A percentile compares a stretch with the other conserved stretches of the same genome.
Evolutionary conservation across 2,113 vertebrate genomes (phyloP).

Genomic region (Salvelinus namaycush): DNA sequence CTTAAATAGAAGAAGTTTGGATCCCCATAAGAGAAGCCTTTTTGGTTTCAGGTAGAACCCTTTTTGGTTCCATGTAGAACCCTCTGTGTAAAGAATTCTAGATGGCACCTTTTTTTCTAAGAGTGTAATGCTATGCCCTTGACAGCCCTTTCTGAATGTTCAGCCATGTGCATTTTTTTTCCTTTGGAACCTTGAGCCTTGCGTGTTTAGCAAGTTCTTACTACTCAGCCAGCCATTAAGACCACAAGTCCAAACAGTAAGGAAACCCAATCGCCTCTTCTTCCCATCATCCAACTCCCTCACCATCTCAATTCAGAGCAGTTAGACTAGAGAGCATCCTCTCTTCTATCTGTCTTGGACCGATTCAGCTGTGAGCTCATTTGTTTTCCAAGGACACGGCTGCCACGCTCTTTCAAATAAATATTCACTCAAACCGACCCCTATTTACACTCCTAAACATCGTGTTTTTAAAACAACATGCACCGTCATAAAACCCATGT

Average conservation of each 20-base stretch:
- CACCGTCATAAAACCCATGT: conserved; percentile 16
- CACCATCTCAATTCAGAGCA: conserved; percentile 24
- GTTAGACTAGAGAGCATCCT: conserved; percentile 40
- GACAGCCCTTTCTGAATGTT: background rate
- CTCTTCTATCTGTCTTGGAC: conserved; percentile 22
- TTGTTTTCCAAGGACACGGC: conserved; percentile 30
- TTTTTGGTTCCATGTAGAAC: too few relatives aligned
- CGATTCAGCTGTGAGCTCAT: conserved; percentile 36
- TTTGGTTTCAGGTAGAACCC: too few relatives aligned
- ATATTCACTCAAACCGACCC: conserved; percentile 25
- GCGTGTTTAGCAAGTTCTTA: conserved; percentile 28
- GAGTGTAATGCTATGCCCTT: background rate
- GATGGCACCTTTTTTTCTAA: too few relatives aligned
- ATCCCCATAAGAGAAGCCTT: too few relatives aligned
- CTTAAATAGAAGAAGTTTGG: too few relatives aligned
- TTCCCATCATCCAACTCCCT: conserved; percentile 22
- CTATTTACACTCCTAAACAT: conserved; percentile 23
- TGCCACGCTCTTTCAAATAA: conserved; percentile 38
- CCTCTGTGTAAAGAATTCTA: background rate
- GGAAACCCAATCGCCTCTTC: conserved; percentile 17
- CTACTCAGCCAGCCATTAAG: conserved; percentile 23
- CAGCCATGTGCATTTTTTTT: too few relatives aligned
- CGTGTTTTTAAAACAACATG: conserved; percentile 31
- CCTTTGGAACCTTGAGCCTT: conserved; percentile 6
- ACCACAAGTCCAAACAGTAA: conserved; percentile 32